Evolutionary conservation across 1,140 invertebrate species (phyloP), one percentile per base, ranked within the genome.

Genomic region (Drosophila elegans): DNA sequence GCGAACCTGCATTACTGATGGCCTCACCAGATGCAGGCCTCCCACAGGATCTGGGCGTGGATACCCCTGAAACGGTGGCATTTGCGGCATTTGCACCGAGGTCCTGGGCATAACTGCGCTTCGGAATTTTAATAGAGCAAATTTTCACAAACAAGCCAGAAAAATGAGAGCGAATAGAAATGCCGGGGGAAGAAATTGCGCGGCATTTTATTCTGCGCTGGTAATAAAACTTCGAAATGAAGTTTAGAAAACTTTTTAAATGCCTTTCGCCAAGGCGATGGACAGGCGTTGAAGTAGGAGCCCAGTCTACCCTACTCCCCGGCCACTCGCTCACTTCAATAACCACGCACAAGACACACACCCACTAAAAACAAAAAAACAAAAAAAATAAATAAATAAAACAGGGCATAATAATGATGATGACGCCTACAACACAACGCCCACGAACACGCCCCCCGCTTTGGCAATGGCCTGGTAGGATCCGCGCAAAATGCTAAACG

Each of bases 241-340:
- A 89, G 84, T 89, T 89, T 84, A 89, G 84, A 63, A 89, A 89
- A 89, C 67, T 89, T 89, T 84, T 89, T 84, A 86, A 88, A 88
- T 82, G 79, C 79, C 52, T 66, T 82, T 53, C 39, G 55, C 53
- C 72, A 48, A 25, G 59, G 13, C 45, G 67, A 71, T 64, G 72
- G 72, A 62, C 68, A 64, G 44, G 42, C 36, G 12, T 32, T 5
- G 57, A 29, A 29, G 12, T 27, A 13, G 27, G 44, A 12, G 41
- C 27, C 4, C 11, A 10, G 41, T n/a, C 4, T 11, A 12, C 2
- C 9, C 4, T 4, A 3, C 1, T 2, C 4, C 6, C 5, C 3
- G 9, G 4, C n/a, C 46, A 51, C 10, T 16, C 11, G 6, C 44
- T 5, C 16, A 21, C 45, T 12, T 29, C n/a, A 9, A 48, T 51